Evolutionary conservation across 2,797 vertebrate genomes (phyloP), one percentile per base, ranked within the genome.

Genomic region (Phrynocephalus forsythii): DNA sequence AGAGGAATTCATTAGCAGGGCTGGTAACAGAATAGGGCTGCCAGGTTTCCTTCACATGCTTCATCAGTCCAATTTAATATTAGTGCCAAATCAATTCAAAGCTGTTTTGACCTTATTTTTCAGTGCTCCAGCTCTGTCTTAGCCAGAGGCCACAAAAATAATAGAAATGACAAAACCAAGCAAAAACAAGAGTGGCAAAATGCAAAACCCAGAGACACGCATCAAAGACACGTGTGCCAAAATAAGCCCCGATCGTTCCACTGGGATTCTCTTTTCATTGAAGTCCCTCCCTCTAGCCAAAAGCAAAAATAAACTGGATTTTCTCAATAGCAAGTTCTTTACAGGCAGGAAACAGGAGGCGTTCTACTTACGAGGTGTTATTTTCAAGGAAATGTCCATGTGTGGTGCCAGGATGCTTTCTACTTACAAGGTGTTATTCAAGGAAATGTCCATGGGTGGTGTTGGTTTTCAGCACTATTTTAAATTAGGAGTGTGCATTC

Each of bases 81-180:
- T 85, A 76, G 48, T 76, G 78, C 60, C 83, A 88, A 82, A 88
- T 82, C 87, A 88, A 85, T 52, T 76, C 78, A 77, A 85, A 82
- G 48, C 63, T 85, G n/a, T 85, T 84, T 82, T 88, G 79, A 81
- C 72, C 71, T 88, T 76, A 85, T 85, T 85, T 85, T 44, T 82
- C 60, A 88, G 50, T 75, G 22, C 44, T 1, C 26, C 72, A 48
- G 76, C 44, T 44, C 60, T 68, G 69, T 50, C 24, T 56, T 56
- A 85, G 48, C 78, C 33, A 28, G 50, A 81, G 63, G 79, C 79
- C 72, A 68, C 50, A 88, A 76, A 60, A 76, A 85, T 81, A 81
- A 81, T 48, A 75, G 75, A 71, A 63, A 78, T n/a, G 69, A 28
- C 79, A 79, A 69, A 86, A 67, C 60, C 60, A 68, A 78, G 28